Evolutionary conservation across 1,140 invertebrate genomes (phyloP).

Genomic region (Chrysopa pallens): DNA sequence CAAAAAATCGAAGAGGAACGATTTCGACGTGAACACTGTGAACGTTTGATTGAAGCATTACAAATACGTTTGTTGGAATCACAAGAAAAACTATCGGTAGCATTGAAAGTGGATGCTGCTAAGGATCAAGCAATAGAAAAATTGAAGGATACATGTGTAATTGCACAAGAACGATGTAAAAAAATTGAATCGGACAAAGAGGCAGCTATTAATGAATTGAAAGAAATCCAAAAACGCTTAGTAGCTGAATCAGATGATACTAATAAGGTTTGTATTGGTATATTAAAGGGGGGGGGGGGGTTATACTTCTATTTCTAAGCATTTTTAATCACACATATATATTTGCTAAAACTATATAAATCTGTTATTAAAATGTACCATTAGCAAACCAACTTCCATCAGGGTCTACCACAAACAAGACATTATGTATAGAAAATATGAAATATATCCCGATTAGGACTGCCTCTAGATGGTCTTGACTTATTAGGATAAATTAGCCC

Average conservation of each 20-base stretch:
- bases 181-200: conserved; percentile 21
- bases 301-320: too few species aligned
- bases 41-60: conserved; percentile 51
- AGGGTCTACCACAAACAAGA: too few species aligned
- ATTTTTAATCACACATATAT: too few species aligned
- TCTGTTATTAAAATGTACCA: too few species aligned
- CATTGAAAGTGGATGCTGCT: conserved; percentile 49
- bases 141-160: conserved; percentile 34
- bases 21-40: conserved; percentile 55
- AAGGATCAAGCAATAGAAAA: conserved; percentile 50
- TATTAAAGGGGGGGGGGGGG: too few species aligned
- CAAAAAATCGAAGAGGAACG: conserved; percentile 57
- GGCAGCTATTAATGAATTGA: too few species aligned
- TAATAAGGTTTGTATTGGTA: conserved; percentile 10
- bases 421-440: too few species aligned
- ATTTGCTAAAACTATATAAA: too few species aligned
- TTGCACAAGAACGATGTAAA: conserved; percentile 24
- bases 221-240: conserved; percentile 8
- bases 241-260: conserved; percentile 14
- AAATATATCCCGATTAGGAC: too few species aligned
- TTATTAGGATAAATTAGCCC: too few species aligned
- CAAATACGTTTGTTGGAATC: conserved; percentile 53
- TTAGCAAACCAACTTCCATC: too few species aligned
- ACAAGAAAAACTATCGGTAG: conserved; percentile 59
- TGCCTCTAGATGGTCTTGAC: too few species aligned